Evolutionary conservation across 2,113 vertebrate genomes (phyloP).

Genomic region (Sorex araneus): DNA sequence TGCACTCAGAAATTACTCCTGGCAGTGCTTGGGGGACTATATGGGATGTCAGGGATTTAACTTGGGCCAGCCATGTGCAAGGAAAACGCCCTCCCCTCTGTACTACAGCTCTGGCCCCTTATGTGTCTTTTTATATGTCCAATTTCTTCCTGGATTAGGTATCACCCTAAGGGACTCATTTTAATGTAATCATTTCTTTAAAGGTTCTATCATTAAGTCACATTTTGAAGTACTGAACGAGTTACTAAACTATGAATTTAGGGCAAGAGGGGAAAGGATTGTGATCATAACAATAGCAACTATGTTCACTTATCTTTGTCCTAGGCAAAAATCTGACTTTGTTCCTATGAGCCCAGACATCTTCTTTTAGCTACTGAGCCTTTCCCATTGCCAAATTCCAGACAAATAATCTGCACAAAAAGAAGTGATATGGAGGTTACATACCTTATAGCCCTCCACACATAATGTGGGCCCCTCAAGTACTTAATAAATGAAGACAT

Average conservation of each 20-base stretch:
- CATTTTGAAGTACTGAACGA: background rate
- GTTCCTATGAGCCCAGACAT: background rate
- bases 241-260: background rate
- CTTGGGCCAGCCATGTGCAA: too few species aligned
- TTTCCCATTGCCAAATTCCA: background rate
- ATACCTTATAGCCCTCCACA: background rate
- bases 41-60: too few species aligned
- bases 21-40: too few species aligned
- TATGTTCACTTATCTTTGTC: background rate
- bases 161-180: background rate
- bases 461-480: background rate
- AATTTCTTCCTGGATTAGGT: background rate
- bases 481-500: constrained; percentile 41
- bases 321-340: background rate
- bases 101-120: too few species aligned
- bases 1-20: too few species aligned
- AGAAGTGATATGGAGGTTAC: background rate
- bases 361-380: background rate
- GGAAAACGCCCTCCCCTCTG: background rate
- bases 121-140: background rate
- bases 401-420: background rate
- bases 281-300: background rate
- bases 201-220: background rate
- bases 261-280: background rate
- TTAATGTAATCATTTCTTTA: background rate